Evolutionary conservation across 2,888 invertebrate species (phyloP).

Genomic region (Sarcophaga carnaria): DNA sequence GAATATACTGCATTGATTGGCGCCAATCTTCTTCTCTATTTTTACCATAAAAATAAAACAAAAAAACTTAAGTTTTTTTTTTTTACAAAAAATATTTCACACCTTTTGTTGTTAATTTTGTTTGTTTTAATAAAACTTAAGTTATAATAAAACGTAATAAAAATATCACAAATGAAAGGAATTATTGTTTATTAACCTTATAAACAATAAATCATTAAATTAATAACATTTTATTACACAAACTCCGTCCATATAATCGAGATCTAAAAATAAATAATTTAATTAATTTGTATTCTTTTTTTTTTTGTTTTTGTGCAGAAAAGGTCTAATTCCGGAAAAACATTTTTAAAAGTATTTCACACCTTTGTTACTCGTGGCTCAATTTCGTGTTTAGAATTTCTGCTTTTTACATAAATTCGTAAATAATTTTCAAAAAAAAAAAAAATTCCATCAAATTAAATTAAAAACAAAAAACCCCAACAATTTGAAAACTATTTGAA

Average conservation of each 20-base stretch:
- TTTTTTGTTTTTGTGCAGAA: not conserved
- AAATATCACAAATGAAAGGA: not conserved
- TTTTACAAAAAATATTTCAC: not conserved
- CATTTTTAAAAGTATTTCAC: slow-evolving; percentile 25
- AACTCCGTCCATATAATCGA: not conserved
- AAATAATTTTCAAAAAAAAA: too few relatives aligned
- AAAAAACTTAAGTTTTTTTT: not conserved
- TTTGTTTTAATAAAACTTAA: not conserved
- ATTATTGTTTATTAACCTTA: too few relatives aligned
- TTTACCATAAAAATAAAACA: too few relatives aligned
- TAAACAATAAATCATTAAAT: too few relatives aligned
- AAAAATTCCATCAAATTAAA: slow-evolving; percentile 10
- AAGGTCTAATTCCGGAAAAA: slow-evolving; percentile 13
- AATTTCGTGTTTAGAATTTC: not conserved
- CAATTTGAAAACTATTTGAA: slow-evolving; percentile 28
- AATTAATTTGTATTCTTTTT: not conserved
- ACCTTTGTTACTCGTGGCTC: slow-evolving; percentile 7
- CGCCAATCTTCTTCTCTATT: not conserved
- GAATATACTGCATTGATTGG: not conserved
- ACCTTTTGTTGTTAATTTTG: not conserved
- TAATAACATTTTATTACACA: not conserved
- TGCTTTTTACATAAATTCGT: not conserved
- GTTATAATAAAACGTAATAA: not conserved
- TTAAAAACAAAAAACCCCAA: not conserved
- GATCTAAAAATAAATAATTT: not conserved